phyloP scores from a whole-genome alignment of 2,797 vertebrate species.

The Poeciliopsis presidionis region DNA sequence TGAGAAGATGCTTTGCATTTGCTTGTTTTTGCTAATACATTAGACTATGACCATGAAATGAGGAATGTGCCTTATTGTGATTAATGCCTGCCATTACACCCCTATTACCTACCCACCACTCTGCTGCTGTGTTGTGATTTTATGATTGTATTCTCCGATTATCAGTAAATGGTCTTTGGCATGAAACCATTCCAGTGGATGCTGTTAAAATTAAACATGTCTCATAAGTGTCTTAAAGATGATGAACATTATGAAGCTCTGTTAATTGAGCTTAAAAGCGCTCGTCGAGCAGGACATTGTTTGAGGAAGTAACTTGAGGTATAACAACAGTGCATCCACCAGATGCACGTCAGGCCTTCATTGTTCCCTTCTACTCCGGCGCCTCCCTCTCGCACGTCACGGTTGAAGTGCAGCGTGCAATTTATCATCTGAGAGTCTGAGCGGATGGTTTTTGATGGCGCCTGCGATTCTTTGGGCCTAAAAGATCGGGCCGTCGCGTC shows the following conservation, averaged over 20 bases:
- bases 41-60: neutral
- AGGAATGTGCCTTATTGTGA: neutral
- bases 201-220: neutral
- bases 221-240: neutral
- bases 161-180: neutral
- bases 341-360: slow-evolving; percentile 5
- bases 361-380: slow-evolving; percentile 6
- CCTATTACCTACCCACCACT: neutral
- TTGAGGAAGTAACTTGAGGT: slow-evolving; percentile 9
- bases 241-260: neutral
- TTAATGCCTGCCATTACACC: neutral
- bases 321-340: neutral
- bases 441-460: slow-evolving; percentile 66
- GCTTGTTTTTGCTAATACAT: neutral
- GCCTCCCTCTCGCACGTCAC: slow-evolving; percentile 24
- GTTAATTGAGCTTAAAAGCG: neutral
- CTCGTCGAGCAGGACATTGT: neutral
- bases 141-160: neutral
- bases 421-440: slow-evolving; percentile 60
- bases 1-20: neutral
- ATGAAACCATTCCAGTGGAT: neutral
- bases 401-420: slow-evolving; percentile 57
- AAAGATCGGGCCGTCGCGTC: slow-evolving; percentile 35
- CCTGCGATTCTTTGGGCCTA: slow-evolving; percentile 58
- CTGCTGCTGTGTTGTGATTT: neutral